Conservation (phyloP, 2,888 invertebrate species). For the Lycocerus yunnanus region DNA sequence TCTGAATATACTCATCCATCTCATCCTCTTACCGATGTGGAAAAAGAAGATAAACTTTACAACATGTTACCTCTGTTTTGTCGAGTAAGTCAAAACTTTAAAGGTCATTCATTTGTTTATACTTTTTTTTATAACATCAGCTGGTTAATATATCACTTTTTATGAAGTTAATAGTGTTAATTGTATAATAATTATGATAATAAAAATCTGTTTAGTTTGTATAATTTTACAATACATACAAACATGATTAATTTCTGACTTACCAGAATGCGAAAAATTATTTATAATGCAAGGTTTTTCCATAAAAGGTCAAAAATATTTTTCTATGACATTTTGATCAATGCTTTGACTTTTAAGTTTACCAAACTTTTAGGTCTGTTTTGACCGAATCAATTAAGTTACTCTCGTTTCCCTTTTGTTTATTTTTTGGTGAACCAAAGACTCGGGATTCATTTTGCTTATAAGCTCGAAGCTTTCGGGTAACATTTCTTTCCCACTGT, state of each 20-base stretch:
- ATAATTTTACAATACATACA: not conserved
- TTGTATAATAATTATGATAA: not conserved
- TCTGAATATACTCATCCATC: constrained; percentile 91
- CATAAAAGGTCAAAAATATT: not conserved
- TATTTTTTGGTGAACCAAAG: not conserved
- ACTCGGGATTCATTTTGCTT: no score
- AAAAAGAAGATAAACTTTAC: constrained; percentile 91
- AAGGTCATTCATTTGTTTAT: not conserved
- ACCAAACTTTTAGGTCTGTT: no score
- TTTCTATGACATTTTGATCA: no score
- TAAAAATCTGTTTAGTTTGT: not conserved
- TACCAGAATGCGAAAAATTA: not conserved
- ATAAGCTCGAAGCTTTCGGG: no score
- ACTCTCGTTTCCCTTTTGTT: not conserved
- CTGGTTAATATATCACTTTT: not conserved
- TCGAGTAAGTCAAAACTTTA: constrained; percentile 70
- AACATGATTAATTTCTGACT: not conserved
- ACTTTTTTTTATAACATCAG: not conserved
- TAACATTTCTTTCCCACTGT: no score
- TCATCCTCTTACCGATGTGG: constrained; percentile 76
- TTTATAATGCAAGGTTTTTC: not conserved
- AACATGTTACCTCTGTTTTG: constrained; percentile 98
- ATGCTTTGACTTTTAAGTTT: no score
- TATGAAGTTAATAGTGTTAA: not conserved
- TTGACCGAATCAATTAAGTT: no score